Conservation (phyloP, 2,888 invertebrate genomes). For the Drosophila mulleri region DNA sequence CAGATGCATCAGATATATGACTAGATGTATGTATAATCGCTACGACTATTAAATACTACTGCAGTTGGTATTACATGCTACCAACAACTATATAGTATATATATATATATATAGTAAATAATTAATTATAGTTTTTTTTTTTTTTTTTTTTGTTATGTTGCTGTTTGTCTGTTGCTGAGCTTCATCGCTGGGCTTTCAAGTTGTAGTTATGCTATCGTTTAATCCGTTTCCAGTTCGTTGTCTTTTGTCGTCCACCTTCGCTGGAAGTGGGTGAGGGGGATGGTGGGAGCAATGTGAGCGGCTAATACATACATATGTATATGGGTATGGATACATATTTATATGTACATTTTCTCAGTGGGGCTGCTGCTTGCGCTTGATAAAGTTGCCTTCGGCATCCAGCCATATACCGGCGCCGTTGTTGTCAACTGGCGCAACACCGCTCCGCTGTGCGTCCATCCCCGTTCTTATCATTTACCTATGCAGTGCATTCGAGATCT, state of each 20-base stretch:
- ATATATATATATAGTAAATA: conserved; percentile 45
- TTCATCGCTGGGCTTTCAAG: conserved; percentile 75
- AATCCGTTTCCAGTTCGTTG: conserved; percentile 30
- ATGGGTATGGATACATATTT: not conserved
- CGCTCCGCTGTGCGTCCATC: conserved; percentile 69
- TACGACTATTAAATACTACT: conserved; percentile 52
- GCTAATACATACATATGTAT: not conserved
- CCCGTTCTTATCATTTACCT: conserved; percentile 85
- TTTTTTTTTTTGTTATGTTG: conserved; percentile 26
- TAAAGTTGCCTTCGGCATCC: conserved; percentile 83
- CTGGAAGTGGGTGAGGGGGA: conserved; percentile 40
- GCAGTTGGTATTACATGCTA: conserved; percentile 24
- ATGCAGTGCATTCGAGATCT: conserved; percentile 85
- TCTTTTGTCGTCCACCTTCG: conserved; percentile 12
- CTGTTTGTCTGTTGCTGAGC: conserved; percentile 31
- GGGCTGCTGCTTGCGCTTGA: conserved; percentile 75
- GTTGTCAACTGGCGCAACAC: conserved; percentile 48
- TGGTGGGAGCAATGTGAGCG: conserved; percentile 54
- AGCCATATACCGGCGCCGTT: conserved; percentile 73
- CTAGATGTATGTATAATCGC: conserved; percentile 73
- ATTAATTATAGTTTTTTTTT: conserved; percentile 60
- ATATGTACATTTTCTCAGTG: conserved; percentile 29
- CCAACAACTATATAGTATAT: conserved; percentile 43
- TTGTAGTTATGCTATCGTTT: conserved; percentile 24
- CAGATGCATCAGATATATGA: conserved; percentile 73